Evolutionary conservation across 2,888 invertebrate species (phyloP).

Genomic region (Drosophila eohydei): DNA sequence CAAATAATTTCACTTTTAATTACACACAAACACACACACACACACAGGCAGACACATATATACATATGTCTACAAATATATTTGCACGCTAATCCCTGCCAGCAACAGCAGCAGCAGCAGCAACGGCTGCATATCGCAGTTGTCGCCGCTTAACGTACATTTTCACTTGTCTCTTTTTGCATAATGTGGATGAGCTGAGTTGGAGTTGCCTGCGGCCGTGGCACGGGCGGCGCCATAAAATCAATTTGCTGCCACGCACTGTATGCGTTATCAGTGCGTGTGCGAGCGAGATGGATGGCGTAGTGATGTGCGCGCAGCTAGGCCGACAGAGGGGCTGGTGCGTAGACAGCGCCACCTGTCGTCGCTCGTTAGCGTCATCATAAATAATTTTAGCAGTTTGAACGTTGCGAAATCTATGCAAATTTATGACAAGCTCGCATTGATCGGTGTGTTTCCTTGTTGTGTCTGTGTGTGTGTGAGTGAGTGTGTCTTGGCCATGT

Average conservation of each 20-base stretch:
- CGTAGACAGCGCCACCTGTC: slow-evolving; percentile 76
- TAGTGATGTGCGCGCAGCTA: slow-evolving; percentile 9
- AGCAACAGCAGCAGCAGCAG: slow-evolving; percentile 4
- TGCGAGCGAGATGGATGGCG: slow-evolving; percentile 7
- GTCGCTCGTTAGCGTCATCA: slow-evolving; percentile 81
- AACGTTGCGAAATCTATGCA: slow-evolving; percentile 73
- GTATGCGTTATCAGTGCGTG: slow-evolving; percentile 68
- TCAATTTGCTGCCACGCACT: slow-evolving; percentile 75
- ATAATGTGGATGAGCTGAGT: slow-evolving; percentile 63
- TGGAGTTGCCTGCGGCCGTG: slow-evolving; percentile 46
- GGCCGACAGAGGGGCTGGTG: slow-evolving; percentile 18
- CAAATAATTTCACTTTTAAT: slow-evolving; percentile 77
- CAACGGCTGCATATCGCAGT: slow-evolving; percentile 28
- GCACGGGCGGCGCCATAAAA: slow-evolving; percentile 78
- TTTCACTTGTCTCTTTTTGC: slow-evolving; percentile 76
- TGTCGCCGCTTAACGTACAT: slow-evolving; percentile 70
- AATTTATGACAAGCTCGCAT: slow-evolving; percentile 67
- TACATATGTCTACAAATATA: background rate
- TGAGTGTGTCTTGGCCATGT: slow-evolving; percentile 32
- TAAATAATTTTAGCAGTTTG: slow-evolving; percentile 78
- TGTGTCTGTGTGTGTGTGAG: slow-evolving; percentile 25
- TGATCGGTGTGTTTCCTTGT: slow-evolving; percentile 67
- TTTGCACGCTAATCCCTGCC: slow-evolving; percentile 17
- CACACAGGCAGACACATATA: background rate
- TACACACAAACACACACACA: slow-evolving; percentile 29